Percentiles rank a stretch among this genome's conserved stretches.
Conservation (phyloP, 1,140 invertebrate genomes). For the Anoplolepis gracilipes region DNA sequence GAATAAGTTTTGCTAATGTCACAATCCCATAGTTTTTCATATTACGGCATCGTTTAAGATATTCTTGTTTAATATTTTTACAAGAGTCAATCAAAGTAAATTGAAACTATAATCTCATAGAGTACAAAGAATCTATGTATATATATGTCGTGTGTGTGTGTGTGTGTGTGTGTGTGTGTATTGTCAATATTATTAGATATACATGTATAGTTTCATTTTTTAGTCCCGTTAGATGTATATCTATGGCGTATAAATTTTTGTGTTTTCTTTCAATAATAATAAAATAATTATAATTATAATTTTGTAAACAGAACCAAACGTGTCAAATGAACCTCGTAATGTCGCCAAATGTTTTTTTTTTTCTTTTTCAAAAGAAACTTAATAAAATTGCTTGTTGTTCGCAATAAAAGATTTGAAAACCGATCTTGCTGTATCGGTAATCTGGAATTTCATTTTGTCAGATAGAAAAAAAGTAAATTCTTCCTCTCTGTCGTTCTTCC, state of each 20-base stretch:
- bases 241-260: not conserved
- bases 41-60: not conserved
- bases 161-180: no score
- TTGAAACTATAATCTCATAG: not conserved
- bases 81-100: not conserved
- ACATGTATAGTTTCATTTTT: not conserved
- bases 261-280: no score
- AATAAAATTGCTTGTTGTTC: slow-evolving; percentile 35
- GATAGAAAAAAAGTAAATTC: not conserved
- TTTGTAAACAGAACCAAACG: not conserved
- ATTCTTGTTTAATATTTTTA: not conserved
- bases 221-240: not conserved
- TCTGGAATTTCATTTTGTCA: slow-evolving; percentile 45
- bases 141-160: no score
- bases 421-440: slow-evolving; percentile 2
- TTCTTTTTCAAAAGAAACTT: not conserved
- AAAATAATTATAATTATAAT: slow-evolving; percentile 20
- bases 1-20: not conserved
- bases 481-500: not conserved
- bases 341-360: not conserved
- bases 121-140: not conserved
- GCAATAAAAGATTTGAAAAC: slow-evolving; percentile 8
- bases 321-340: not conserved
- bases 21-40: not conserved
- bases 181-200: not conserved